These are phyloP conservation scores for Solenodon paradoxus DNA, from an alignment of 2,113 vertebrate genomes.

Conservation along the genomic window DNA sequence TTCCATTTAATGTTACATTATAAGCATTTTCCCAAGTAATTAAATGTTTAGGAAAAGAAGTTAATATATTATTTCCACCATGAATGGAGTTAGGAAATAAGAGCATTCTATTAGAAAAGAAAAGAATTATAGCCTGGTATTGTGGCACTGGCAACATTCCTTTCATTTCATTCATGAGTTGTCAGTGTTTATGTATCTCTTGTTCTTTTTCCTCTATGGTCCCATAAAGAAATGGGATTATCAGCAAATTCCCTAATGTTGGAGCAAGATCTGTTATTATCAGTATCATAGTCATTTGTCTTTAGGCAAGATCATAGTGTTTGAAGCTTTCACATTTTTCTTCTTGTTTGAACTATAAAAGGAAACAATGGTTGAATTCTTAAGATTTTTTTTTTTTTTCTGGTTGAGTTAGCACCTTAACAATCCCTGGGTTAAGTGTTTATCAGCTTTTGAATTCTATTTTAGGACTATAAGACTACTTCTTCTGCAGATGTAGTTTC, in stretches of 20 bases:
- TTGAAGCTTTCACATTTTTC: neutral
- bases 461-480: neutral
- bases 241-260: conserved; percentile 55
- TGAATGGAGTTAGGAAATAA: neutral
- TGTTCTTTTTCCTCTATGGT: neutral
- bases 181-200: neutral
- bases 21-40: conserved; percentile 18
- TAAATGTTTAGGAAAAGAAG: conserved; percentile 22
- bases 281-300: conserved; percentile 64
- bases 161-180: neutral
- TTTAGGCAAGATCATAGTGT: conserved; percentile 54
- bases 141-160: conserved; percentile 15
- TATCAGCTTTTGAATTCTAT: neutral
- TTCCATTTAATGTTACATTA: conserved; percentile 4
- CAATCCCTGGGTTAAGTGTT: neutral
- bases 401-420: conserved; percentile 52
- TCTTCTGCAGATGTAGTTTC: neutral
- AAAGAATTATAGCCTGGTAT: conserved; percentile 32
- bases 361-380: conserved; percentile 47
- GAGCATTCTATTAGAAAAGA: conserved; percentile 27
- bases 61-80: neutral
- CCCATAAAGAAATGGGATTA: conserved; percentile 38
- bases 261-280: conserved; percentile 52
- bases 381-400: conserved; percentile 48
- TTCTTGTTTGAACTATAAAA: conserved; percentile 56